These are phyloP conservation scores for Vannuccia rotundouncinata DNA, from an alignment of 2,888 invertebrate species.

Conservation along the genomic window DNA sequence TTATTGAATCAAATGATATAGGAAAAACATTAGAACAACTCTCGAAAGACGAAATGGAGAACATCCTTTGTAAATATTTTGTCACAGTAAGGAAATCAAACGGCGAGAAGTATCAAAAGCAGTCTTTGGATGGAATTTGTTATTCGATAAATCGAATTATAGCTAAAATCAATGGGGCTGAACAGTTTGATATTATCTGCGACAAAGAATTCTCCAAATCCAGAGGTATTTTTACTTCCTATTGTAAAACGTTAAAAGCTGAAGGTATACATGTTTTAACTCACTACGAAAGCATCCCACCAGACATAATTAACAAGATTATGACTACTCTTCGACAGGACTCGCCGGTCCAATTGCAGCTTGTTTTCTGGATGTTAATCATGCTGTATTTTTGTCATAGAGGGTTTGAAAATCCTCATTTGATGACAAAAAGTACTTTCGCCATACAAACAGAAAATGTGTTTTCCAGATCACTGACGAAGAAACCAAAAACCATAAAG, in stretches of 20 bases:
- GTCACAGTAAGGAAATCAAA: slow-evolving; percentile 21
- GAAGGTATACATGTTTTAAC: slow-evolving; percentile 21
- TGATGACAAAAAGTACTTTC: slow-evolving; percentile 19
- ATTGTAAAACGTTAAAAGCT: slow-evolving; percentile 13
- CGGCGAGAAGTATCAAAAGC: slow-evolving; percentile 14
- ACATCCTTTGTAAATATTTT: slow-evolving; percentile 14
- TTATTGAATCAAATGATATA: not conserved
- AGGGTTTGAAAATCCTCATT: slow-evolving; percentile 4
- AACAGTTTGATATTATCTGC: not conserved
- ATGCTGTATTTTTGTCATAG: slow-evolving; percentile 27
- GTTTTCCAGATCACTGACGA: not conserved
- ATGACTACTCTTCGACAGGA: slow-evolving; percentile 24
- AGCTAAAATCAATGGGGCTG: not conserved
- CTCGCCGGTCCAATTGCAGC: slow-evolving; percentile 14
- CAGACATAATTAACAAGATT: not conserved
- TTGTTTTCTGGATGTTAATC: slow-evolving; percentile 6
- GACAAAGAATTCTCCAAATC: slow-evolving; percentile 1
- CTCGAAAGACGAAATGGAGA: not conserved
- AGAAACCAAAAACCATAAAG: too few relatives aligned
- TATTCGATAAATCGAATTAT: slow-evolving; percentile 21
- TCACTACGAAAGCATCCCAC: slow-evolving; percentile 23
- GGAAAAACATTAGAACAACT: not conserved
- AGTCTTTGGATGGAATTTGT: not conserved
- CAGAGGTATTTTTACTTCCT: not conserved
- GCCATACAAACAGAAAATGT: not conserved